Conservation (phyloP, 2,888 invertebrate species). For the Seira ritae region DNA sequence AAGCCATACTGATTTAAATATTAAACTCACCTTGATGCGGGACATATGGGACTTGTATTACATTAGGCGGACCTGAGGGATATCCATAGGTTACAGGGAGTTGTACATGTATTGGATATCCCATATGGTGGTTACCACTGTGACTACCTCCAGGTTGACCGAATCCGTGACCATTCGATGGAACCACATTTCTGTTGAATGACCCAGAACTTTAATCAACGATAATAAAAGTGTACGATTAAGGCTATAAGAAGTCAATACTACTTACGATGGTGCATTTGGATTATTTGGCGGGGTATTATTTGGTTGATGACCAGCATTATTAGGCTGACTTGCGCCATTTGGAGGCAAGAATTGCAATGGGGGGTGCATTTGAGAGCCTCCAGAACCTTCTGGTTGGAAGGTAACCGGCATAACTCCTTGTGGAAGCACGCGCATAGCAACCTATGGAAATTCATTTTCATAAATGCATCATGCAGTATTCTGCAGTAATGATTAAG, state of each 20-base stretch:
- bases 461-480: background rate
- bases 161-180: conserved; percentile 70
- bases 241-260: no score
- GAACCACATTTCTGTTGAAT: conserved; percentile 62
- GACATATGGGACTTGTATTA: conserved; percentile 57
- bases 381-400: conserved; percentile 65
- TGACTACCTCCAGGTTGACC: conserved; percentile 66
- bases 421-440: conserved; percentile 63
- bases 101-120: conserved; percentile 49
- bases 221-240: no score
- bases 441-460: conserved; percentile 38
- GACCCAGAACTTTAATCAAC: no score
- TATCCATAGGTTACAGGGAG: conserved; percentile 61
- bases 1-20: no score
- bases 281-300: conserved; percentile 64
- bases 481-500: no score
- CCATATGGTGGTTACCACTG: conserved; percentile 55
- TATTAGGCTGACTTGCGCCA: conserved; percentile 64
- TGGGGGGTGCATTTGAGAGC: conserved; percentile 69
- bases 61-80: conserved; percentile 42
- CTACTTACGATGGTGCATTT: conserved; percentile 65
- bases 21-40: conserved; percentile 69
- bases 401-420: conserved; percentile 66
- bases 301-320: conserved; percentile 68
- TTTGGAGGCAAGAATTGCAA: conserved; percentile 68